Percentiles rank a stretch among this genome's conserved stretches.
Conservation (phyloP, 2,888 invertebrate species). For the Reticulitermes lucifugus region DNA sequence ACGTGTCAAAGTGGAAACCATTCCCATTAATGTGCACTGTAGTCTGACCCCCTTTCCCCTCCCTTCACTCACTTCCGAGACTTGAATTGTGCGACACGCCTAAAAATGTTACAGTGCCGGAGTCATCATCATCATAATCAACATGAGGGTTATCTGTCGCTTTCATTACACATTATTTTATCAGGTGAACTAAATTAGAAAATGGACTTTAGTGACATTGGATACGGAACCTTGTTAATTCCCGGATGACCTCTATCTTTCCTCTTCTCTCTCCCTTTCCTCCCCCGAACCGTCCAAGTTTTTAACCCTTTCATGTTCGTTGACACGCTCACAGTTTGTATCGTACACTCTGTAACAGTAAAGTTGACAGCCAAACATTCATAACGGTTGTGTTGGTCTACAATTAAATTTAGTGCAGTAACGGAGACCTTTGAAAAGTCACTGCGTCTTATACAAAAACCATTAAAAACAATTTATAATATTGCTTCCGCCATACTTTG, state of each 20-base stretch:
- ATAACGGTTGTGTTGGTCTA: neutral
- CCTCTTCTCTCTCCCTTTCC: neutral
- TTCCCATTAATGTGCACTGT: conserved; percentile 26
- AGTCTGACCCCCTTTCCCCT: neutral
- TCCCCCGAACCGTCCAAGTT: neutral
- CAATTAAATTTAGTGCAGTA: neutral
- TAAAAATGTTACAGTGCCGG: conserved; percentile 14
- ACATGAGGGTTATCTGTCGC: neutral
- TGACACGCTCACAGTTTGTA: neutral
- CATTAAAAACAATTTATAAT: no score
- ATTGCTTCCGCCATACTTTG: no score
- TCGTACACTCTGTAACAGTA: neutral
- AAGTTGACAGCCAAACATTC: neutral
- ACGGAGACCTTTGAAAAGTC: neutral
- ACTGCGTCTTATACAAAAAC: no score
- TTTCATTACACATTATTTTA: conserved; percentile 6
- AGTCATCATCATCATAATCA: conserved; percentile 10
- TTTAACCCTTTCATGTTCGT: conserved; percentile 9
- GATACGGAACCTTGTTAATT: conserved; percentile 1
- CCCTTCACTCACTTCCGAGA: neutral
- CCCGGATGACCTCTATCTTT: neutral
- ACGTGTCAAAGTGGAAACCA: conserved; percentile 29
- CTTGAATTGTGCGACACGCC: conserved; percentile 32
- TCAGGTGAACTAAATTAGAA: conserved; percentile 13
- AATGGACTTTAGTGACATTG: conserved; percentile 8